Percentiles rank a stretch among this genome's conserved stretches.
Evolutionary conservation across 1,140 invertebrate species (phyloP).

Genomic region (Carposina sasakii): DNA sequence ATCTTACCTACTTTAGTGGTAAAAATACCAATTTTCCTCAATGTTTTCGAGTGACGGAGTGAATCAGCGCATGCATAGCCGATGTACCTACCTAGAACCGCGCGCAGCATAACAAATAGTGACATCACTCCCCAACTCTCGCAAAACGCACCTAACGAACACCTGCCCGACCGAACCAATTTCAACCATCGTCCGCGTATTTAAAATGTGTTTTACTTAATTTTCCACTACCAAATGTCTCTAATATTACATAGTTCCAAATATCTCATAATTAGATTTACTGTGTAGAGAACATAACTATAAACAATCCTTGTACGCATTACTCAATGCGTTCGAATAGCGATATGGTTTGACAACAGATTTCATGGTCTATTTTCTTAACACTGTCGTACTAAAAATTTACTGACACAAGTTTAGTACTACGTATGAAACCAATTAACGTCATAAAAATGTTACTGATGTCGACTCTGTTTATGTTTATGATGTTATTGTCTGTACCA

Average conservation of each 20-base stretch:
- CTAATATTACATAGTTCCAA: conserved; percentile 38
- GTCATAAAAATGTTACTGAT: too few species aligned
- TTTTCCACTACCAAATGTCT: conserved; percentile 24
- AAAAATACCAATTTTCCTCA: not conserved
- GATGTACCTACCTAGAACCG: too few species aligned
- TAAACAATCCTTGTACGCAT: not conserved
- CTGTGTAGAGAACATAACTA: conserved; percentile 11
- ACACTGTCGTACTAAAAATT: too few species aligned
- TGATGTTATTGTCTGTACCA: too few species aligned
- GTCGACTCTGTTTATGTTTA: too few species aligned
- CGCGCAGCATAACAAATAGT: conserved; percentile 62
- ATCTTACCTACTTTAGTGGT: too few species aligned
- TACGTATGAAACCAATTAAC: too few species aligned
- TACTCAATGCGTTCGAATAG: too few species aligned
- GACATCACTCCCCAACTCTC: conserved; percentile 49
- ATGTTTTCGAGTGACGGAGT: not conserved
- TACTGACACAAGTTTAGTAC: too few species aligned
- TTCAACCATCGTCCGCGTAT: conserved; percentile 29
- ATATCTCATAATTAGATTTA: conserved; percentile 35
- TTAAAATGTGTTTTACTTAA: conserved; percentile 44
- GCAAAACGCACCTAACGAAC: conserved; percentile 33
- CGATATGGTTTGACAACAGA: too few species aligned
- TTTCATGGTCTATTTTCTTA: too few species aligned
- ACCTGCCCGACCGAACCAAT: conserved; percentile 22
- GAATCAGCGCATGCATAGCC: too few species aligned